These are phyloP conservation scores for Mionectes macconnelli DNA, from an alignment of 2,113 vertebrate genomes.

Conservation along the genomic window DNA sequence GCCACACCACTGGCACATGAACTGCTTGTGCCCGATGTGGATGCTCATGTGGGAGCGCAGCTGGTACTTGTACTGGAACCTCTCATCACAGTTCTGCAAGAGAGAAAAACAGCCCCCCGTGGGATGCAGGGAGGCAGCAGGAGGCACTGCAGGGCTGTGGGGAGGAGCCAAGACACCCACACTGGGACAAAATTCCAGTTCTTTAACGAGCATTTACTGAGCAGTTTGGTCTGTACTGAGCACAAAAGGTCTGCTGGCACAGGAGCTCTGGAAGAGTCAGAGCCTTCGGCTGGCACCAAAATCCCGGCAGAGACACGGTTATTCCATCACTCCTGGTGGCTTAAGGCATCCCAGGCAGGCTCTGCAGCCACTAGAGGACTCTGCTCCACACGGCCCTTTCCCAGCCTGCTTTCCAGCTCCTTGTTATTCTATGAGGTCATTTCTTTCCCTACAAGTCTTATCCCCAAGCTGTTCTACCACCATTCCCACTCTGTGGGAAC, in stretches of 20 bases:
- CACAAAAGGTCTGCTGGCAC: background rate
- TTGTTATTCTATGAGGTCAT: background rate
- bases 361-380: constrained; percentile 41
- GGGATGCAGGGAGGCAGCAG: background rate
- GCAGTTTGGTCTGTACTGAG: background rate
- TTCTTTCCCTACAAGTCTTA: background rate
- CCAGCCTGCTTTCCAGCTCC: background rate
- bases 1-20: constrained; percentile 86
- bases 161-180: background rate
- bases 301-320: background rate
- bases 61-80: constrained; percentile 88
- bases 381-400: background rate
- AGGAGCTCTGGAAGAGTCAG: background rate
- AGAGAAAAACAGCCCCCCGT: background rate
- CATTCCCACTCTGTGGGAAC: background rate
- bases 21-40: constrained; percentile 85
- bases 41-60: constrained; percentile 84
- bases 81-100: constrained; percentile 90
- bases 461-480: no score
- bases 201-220: background rate
- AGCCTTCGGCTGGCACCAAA: background rate
- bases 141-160: background rate
- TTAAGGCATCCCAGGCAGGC: background rate
- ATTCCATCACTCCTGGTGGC: background rate
- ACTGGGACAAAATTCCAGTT: no score